Base-by-base conservation (phyloP, 1,140 invertebrate species). In the Belonocnema kinseyi region DNA sequence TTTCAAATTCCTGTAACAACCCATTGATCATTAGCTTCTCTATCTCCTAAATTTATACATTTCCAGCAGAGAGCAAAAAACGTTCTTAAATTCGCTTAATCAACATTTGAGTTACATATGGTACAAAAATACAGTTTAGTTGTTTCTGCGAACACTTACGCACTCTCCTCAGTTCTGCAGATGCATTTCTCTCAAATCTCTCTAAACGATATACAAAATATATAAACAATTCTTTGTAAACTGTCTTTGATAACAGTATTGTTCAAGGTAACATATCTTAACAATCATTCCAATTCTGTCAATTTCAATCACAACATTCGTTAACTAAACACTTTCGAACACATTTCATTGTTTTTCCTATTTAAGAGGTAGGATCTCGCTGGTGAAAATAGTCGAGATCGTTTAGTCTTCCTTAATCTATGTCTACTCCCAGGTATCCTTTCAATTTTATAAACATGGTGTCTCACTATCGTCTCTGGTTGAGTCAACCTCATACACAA, bases 401-500 rank as follows among this genome's bases (percentile, higher is more conserved):
- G 85, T 12, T 84, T 79, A 1, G 89, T 89, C 81, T 94, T 95
- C 75, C 93, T 91, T 19, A 95, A 84, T 79, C 89, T 92, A 80
- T 95, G 94, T 80, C 95, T 94, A 78, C 93, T 95, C 10, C 93
- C 94, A 2, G 94, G 93, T 86, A 96, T 94, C 73, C 94, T 92
- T 87, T 95, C 95, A 40, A 94, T 92, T 88, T 95, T 96, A 80
- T 93, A 93, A 21, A 95, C 91, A 78, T 94, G 93, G 84, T 95
- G 93, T 81, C 93, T 95, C 51, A 96, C 91, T 3, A 90, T 83
- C 33, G 94, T 93, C 72, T 95, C 92, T 7, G 95, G 95, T 82
- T 97, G 94, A 50, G 92, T 94, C 78, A 98, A 92, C 87, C 96
- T 95, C 91, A 98, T 94, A 87, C 97, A 98, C 46, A 97, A 92